Percentiles rank a stretch among this genome's conserved stretches.
Conservation (phyloP, 2,113 vertebrate genomes). For the Myiozetetes cayanensis region DNA sequence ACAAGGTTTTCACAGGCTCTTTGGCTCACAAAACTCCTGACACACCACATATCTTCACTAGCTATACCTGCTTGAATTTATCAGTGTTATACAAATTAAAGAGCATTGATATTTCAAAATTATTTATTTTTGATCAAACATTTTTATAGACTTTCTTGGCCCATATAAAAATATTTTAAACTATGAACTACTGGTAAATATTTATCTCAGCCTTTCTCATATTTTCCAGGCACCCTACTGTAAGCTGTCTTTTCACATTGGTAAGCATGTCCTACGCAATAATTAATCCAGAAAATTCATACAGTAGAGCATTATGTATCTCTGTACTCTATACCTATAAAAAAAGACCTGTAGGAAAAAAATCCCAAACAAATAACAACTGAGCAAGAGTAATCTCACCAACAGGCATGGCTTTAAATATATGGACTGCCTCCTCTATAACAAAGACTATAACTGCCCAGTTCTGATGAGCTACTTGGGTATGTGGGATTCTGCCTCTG, state of each 20-base stretch:
- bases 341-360: not conserved
- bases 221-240: not conserved
- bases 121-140: not conserved
- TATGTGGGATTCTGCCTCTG: not conserved
- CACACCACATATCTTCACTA: not conserved
- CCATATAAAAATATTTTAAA: not conserved
- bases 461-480: not conserved
- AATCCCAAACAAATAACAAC: not conserved
- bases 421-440: not conserved
- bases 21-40: not conserved
- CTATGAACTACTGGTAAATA: not conserved
- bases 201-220: not conserved
- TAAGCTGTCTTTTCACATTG: not conserved
- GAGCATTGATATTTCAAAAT: not conserved
- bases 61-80: not conserved
- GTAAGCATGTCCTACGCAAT: not conserved
- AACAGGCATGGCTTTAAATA: not conserved
- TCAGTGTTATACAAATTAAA: not conserved
- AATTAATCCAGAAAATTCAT: not conserved
- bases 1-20: not conserved
- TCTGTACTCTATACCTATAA: not conserved
- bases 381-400: not conserved
- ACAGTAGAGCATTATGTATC: not conserved
- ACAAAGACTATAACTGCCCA: not conserved
- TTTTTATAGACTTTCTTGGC: not conserved